A percentile compares a stretch with the other conserved stretches of the same genome.
phyloP scores from a whole-genome alignment of 53 echinoderm and acorn worm species.

The Pentamera pediparva region DNA sequence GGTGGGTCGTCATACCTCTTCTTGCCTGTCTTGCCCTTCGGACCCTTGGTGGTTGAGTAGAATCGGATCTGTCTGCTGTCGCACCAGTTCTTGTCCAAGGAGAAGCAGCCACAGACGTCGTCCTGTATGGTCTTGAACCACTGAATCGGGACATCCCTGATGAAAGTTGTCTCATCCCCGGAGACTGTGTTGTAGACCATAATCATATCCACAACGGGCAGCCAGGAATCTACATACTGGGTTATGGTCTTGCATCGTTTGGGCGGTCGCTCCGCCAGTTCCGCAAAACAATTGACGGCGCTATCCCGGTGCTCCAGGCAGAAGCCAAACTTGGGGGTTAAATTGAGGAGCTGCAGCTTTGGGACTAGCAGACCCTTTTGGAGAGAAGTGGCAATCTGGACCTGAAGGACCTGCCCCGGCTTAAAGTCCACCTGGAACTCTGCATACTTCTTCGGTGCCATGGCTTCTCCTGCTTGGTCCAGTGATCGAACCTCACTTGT shows the following conservation, averaged over 20 bases:
- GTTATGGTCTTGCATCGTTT: constrained; percentile 32
- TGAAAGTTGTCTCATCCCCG: constrained; percentile 52
- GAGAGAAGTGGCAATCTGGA: constrained; percentile 56
- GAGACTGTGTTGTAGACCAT: constrained; percentile 59
- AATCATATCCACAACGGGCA: constrained; percentile 65
- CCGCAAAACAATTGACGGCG: constrained; percentile 59
- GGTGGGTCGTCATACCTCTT: not conserved
- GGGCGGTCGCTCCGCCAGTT: constrained; percentile 44
- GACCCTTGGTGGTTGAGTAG: not conserved
- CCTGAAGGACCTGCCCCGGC: constrained; percentile 59
- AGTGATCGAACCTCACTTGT: not conserved
- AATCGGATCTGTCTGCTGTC: constrained; percentile 26
- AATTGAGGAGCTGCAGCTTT: constrained; percentile 58
- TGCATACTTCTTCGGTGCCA: constrained; percentile 23
- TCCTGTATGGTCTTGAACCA: constrained; percentile 32
- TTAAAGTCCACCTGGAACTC: constrained; percentile 42
- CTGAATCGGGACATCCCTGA: constrained; percentile 54
- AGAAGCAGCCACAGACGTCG: constrained; percentile 27
- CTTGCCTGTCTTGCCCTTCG: not conserved
- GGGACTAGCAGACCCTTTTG: constrained; percentile 57
- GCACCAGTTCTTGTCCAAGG: constrained; percentile 16
- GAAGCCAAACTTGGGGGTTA: constrained; percentile 63
- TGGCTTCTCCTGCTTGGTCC: not conserved
- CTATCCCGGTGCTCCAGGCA: constrained; percentile 76
- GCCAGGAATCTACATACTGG: constrained; percentile 61